Conservation (phyloP, 2,797 vertebrate genomes). For the Molossus molossus region DNA sequence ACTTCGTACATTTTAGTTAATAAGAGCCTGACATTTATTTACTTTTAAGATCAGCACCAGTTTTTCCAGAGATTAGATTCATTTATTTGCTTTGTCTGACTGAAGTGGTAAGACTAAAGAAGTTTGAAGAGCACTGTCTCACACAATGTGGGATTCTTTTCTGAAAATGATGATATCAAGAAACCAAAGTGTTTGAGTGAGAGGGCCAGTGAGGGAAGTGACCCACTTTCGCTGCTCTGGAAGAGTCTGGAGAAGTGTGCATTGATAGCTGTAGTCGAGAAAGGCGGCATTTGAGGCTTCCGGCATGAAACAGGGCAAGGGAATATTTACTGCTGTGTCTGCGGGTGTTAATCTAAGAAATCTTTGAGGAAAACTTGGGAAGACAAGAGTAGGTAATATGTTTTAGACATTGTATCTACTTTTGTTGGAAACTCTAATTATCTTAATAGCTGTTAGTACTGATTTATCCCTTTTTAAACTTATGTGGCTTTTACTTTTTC, state of each 20-base stretch:
- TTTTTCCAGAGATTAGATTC: neutral
- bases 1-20: neutral
- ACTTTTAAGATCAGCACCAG: neutral
- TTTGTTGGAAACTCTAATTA: neutral
- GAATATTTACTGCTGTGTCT: neutral
- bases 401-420: neutral
- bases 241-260: neutral
- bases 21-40: neutral
- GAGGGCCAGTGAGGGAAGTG: neutral
- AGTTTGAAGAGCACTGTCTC: neutral
- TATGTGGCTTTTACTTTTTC: neutral
- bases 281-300: neutral
- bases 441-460: neutral
- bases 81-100: neutral
- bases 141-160: neutral
- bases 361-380: neutral
- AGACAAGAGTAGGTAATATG: neutral
- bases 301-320: neutral
- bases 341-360: neutral
- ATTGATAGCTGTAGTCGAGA: neutral
- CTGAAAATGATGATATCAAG: neutral
- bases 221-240: neutral
- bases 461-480: neutral
- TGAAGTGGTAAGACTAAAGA: neutral
- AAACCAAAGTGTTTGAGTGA: neutral